These are phyloP conservation scores for Argopecten irradians DNA, from an alignment of 1,140 invertebrate species.

Conservation along the genomic window DNA sequence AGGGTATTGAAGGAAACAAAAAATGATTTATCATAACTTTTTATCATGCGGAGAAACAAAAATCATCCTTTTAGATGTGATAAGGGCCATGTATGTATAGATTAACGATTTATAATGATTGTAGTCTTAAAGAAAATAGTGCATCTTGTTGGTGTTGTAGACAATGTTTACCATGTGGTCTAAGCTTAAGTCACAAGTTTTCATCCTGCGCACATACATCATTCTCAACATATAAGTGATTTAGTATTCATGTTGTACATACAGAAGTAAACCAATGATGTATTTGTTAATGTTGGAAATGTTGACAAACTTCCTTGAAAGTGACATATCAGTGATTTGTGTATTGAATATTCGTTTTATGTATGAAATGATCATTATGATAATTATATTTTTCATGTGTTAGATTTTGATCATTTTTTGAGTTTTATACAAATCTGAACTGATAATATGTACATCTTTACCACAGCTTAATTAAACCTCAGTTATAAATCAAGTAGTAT, in stretches of 20 bases:
- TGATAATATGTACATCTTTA: not conserved
- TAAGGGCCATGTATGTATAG: not conserved
- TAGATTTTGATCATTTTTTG: not conserved
- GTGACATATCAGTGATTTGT: conserved; percentile 2
- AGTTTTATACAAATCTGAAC: not conserved
- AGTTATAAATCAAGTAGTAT: not conserved
- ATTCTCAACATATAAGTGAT: conserved; percentile 20
- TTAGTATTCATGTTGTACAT: not conserved
- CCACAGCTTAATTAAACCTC: not conserved
- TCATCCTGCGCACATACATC: conserved; percentile 9
- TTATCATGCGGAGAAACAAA: not conserved
- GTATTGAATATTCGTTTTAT: not conserved
- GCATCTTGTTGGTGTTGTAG: not conserved
- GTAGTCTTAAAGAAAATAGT: not conserved
- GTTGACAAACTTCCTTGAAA: conserved; percentile 2
- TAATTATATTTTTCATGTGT: not conserved
- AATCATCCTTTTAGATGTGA: not conserved
- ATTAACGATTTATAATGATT: not conserved
- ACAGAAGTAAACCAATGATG: not conserved
- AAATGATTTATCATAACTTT: not conserved
- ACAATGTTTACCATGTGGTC: not conserved
- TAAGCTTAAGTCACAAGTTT: not conserved
- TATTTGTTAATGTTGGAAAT: not conserved
- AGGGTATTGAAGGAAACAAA: too few species aligned
- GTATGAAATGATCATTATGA: not conserved